These are phyloP conservation scores for Casuarius casuarius DNA, from an alignment of 2,113 vertebrate species.

Conservation along the genomic window DNA sequence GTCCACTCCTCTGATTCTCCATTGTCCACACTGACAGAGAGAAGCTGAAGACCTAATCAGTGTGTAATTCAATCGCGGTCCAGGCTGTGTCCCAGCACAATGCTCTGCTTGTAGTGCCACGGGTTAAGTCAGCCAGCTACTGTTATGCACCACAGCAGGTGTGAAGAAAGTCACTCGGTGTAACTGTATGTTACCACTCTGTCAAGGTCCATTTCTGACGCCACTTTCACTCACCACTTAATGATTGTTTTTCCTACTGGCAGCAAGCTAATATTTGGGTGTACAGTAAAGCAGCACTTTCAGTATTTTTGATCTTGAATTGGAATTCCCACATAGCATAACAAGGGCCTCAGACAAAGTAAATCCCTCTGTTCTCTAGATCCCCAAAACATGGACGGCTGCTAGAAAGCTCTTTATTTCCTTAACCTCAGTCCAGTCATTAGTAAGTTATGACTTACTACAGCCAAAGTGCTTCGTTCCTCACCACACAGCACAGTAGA, in stretches of 20 bases:
- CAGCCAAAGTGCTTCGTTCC: neutral
- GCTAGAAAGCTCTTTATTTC: slow-evolving; percentile 4
- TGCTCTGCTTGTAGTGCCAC: slow-evolving; percentile 76
- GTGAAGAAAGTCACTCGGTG: slow-evolving; percentile 73
- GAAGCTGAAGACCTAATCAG: slow-evolving; percentile 70
- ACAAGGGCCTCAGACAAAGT: neutral
- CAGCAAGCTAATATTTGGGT: neutral
- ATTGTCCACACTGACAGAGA: slow-evolving; percentile 68
- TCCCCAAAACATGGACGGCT: neutral
- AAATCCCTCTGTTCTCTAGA: neutral
- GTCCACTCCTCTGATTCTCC: slow-evolving; percentile 73
- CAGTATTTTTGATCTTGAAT: slow-evolving; percentile 2
- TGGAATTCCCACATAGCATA: slow-evolving; percentile 19
- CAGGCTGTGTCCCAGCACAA: slow-evolving; percentile 75
- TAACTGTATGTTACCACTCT: slow-evolving; percentile 66
- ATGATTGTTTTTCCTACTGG: slow-evolving; percentile 28
- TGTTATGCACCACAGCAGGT: slow-evolving; percentile 84
- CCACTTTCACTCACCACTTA: slow-evolving; percentile 56
- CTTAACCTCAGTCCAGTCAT: neutral
- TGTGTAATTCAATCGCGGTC: slow-evolving; percentile 79
- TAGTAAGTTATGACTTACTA: neutral
- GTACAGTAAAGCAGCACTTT: neutral
- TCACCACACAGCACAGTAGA: neutral
- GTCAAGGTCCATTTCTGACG: slow-evolving; percentile 43
- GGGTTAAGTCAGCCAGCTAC: slow-evolving; percentile 74